A percentile compares a stretch with the other conserved stretches of the same genome.
Evolutionary conservation across 2,797 vertebrate genomes (phyloP).

Genomic region (Cetoscarus ocellatus): DNA sequence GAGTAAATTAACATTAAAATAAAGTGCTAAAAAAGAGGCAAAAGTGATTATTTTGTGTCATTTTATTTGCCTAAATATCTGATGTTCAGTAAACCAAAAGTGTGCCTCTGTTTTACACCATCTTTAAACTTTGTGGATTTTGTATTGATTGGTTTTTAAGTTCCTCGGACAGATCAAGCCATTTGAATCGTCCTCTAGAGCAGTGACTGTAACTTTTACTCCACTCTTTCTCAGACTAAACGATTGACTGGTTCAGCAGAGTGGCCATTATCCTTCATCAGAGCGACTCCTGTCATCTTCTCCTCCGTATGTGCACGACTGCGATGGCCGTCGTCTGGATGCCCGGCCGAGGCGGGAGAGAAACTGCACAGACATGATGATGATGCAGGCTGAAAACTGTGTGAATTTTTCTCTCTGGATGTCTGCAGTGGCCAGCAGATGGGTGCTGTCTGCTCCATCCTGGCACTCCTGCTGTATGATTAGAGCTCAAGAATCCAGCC

Average conservation of each 20-base stretch:
- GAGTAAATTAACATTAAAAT: too few relatives aligned
- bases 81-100: too few relatives aligned
- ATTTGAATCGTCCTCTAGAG: neutral
- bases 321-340: too few relatives aligned
- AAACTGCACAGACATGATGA: conserved; percentile 29
- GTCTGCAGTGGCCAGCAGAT: conserved; percentile 80
- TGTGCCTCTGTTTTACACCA: neutral
- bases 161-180: neutral
- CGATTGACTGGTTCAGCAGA: neutral
- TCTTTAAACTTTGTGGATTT: neutral
- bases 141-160: neutral
- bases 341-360: too few relatives aligned
- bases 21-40: too few relatives aligned
- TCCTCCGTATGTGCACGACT: neutral
- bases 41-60: too few relatives aligned
- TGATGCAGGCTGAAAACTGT: conserved; percentile 64
- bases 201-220: neutral
- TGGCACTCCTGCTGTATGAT: conserved; percentile 66
- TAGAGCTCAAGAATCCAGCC: conserved; percentile 70
- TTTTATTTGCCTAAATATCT: too few relatives aligned
- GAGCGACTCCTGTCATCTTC: neutral
- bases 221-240: too few relatives aligned
- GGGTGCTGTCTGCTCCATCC: conserved; percentile 76
- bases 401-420: conserved; percentile 28
- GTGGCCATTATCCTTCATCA: neutral